phyloP scores from a whole-genome alignment of 64 coral and sea anemone species.

The Hydrozoanthus tunicans region DNA sequence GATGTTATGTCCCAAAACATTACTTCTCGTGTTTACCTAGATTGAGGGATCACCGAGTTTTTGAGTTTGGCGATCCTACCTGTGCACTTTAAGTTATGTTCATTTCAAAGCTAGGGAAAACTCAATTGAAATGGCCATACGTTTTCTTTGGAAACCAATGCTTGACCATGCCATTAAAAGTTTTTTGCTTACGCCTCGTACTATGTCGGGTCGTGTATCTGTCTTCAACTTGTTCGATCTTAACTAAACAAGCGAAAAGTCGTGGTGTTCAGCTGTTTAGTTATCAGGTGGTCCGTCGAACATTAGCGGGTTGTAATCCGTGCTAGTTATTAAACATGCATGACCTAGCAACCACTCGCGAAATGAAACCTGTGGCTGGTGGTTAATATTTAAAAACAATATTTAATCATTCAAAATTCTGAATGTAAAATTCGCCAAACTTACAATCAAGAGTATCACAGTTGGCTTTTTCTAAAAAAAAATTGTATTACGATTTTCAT shows the following conservation, averaged over 20 bases:
- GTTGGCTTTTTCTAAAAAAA: too few species aligned
- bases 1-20: not conserved
- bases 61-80: not conserved
- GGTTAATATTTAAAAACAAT: not conserved
- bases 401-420: too few species aligned
- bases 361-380: not conserved
- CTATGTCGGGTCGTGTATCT: not conserved
- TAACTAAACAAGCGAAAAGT: not conserved
- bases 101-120: too few species aligned
- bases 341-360: not conserved
- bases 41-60: not conserved
- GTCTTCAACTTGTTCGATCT: not conserved
- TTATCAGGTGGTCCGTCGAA: not conserved
- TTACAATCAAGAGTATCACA: too few species aligned
- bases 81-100: not conserved
- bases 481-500: too few species aligned
- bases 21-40: not conserved
- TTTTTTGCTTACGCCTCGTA: not conserved
- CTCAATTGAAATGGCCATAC: too few species aligned
- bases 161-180: not conserved
- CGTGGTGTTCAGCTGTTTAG: not conserved
- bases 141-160: too few species aligned
- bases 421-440: too few species aligned
- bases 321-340: not conserved
- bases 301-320: not conserved